Base-by-base conservation (phyloP, 2,888 invertebrate genomes). In the Sesamia inferens region DNA sequence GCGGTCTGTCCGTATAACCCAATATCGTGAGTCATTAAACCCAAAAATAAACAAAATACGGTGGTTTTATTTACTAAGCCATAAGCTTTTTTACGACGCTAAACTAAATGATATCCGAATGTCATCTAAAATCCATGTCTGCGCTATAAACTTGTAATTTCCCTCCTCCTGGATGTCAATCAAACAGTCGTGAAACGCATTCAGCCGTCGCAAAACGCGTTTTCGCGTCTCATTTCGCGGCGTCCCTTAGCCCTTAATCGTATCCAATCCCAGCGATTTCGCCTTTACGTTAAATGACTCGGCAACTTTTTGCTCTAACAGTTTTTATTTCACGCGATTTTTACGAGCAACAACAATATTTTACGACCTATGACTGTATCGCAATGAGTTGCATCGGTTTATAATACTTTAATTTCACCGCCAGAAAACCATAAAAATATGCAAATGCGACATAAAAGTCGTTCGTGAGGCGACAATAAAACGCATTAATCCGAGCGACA, bases 321-420 rank as follows among this genome's bases (percentile, higher is more conserved):
- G 90, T 92, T 95, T 95, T 96, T 95, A 95, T 95, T 91, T 88
- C 89, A 89, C 89, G 90, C 92, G 90, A 88, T 89, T 90, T 95
- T 95, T 93, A 95, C 93, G 95, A 95, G 83, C 93, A 82, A 77
- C 88, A 92, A 94, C 94, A 94, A 92, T 94, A 94, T 95, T 96
- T 96, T 93, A 95, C 94, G 94, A 95, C 89, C 90, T 89, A 88
- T 89, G 92, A 89, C 92, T 93, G 93, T 94, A 94, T 93, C 91
- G 93, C 93, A 92, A 91, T 90, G 93, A 94, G 93, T 92, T 92
- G 92, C 91, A 92, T 93, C 92, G 92, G 91, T 90, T 95, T 95
- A 94, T 94, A 94, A 95, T 94, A 94, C 94, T 95, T 96, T 95
- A 96, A 96, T 96, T 96, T 94, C 93, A 92, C 95, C 95, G 95